A percentile compares a stretch with the other conserved stretches of the same genome.
These are phyloP conservation scores for Vanacampus margaritifer DNA, from an alignment of 2,113 vertebrate genomes.

Conservation along the genomic window DNA sequence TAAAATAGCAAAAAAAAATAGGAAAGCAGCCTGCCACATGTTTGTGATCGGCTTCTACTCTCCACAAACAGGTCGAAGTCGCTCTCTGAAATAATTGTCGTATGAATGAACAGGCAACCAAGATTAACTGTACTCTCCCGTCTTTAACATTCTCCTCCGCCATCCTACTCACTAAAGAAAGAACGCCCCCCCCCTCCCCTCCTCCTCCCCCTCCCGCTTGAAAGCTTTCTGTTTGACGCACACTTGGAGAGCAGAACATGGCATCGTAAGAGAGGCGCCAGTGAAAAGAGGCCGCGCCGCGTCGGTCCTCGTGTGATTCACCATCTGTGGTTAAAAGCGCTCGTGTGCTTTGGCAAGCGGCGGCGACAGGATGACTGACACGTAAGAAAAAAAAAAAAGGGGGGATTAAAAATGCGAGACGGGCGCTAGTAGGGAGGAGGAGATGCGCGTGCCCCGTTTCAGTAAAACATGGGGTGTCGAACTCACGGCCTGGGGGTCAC, in stretches of 20 bases:
- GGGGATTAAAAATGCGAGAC: too few relatives aligned
- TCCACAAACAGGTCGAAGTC: too few relatives aligned
- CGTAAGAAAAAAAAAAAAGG: not conserved
- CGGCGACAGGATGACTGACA: conserved; percentile 41
- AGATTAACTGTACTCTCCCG: not conserved
- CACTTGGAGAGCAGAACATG: conserved; percentile 21
- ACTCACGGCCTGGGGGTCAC: too few relatives aligned
- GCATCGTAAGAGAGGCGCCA: not conserved
- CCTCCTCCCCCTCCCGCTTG: conserved; percentile 1
- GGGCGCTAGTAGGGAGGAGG: too few relatives aligned
- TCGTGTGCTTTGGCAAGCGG: conserved; percentile 14
- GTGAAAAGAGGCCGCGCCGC: not conserved
- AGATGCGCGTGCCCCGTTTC: too few relatives aligned
- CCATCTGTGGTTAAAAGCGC: conserved; percentile 51
- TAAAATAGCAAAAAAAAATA: too few relatives aligned
- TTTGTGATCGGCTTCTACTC: too few relatives aligned
- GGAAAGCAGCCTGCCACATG: too few relatives aligned
- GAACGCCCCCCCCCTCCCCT: conserved; percentile 7
- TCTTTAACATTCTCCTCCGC: conserved; percentile 2
- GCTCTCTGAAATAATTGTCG: too few relatives aligned
- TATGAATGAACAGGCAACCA: not conserved
- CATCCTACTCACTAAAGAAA: not conserved
- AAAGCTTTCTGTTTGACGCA: conserved; percentile 47
- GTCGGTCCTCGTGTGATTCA: conserved; percentile 53
- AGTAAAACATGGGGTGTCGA: too few relatives aligned